Percentiles rank a stretch among this genome's conserved stretches.
These are phyloP conservation scores for Pituophis catenifer DNA, from an alignment of 2,113 vertebrate genomes.

Conservation along the genomic window DNA sequence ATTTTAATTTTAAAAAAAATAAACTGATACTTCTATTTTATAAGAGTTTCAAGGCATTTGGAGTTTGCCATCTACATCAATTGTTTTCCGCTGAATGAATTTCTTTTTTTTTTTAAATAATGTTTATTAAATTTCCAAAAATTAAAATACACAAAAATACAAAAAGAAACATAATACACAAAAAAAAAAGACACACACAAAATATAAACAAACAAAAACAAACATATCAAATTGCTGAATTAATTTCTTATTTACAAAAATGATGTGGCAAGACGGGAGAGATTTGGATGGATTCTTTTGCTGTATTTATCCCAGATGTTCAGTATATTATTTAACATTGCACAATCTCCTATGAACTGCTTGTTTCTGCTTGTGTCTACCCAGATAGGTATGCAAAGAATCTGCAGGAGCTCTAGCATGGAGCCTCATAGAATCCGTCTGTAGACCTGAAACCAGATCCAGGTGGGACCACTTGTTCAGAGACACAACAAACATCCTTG, in stretches of 20 bases:
- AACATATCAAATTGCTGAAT: background rate
- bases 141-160: too few relatives aligned
- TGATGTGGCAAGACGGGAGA: background rate
- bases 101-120: background rate
- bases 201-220: too few relatives aligned
- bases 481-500: background rate
- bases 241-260: background rate
- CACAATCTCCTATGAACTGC: background rate
- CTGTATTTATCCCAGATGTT: background rate
- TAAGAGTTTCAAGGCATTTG: background rate
- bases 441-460: background rate
- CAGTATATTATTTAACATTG: background rate
- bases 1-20: background rate
- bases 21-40: background rate
- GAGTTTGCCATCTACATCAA: background rate
- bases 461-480: background rate
- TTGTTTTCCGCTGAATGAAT: background rate
- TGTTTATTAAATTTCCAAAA: background rate
- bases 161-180: too few relatives aligned
- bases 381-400: background rate
- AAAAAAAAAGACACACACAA: too few relatives aligned
- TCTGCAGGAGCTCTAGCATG: background rate
- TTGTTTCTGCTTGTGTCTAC: background rate
- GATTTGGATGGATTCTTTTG: background rate
- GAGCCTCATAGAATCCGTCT: background rate